Percentiles rank a stretch among this genome's conserved stretches.
Evolutionary conservation across 2,888 invertebrate species (phyloP).

Genomic region (Cremastinae sp.): DNA sequence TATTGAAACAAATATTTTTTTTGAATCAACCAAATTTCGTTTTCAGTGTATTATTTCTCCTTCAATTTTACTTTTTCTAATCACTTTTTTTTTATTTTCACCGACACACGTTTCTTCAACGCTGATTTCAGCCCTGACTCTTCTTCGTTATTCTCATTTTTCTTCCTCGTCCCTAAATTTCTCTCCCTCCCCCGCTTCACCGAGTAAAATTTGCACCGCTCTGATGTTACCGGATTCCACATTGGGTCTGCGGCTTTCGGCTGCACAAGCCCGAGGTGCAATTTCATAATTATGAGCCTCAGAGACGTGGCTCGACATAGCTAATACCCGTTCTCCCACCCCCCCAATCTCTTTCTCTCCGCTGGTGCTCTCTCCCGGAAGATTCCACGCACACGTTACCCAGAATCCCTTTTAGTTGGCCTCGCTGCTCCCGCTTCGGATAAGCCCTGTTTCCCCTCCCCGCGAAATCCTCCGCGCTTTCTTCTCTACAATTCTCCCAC

Average conservation of each 20-base stretch:
- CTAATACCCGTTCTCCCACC: conserved; percentile 27
- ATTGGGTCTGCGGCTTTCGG: conserved; percentile 49
- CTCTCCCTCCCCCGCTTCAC: conserved; percentile 9
- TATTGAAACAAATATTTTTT: no score
- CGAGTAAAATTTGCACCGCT: background rate
- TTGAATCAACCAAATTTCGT: no score
- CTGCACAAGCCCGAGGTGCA: conserved; percentile 52
- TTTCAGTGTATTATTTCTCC: no score
- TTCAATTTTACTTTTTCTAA: no score
- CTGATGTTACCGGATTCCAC: conserved; percentile 36
- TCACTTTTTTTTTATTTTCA: no score
- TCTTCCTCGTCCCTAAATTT: conserved; percentile 14
- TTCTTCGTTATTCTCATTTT: conserved; percentile 16
- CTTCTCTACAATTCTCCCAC: conserved; percentile 28
- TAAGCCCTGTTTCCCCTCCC: conserved; percentile 20
- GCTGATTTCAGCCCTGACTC: no score
- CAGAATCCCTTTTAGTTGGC: conserved; percentile 7
- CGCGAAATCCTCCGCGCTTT: conserved; percentile 1
- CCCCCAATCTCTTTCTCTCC: background rate
- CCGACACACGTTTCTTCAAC: no score
- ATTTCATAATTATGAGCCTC: conserved; percentile 59
- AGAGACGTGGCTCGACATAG: conserved; percentile 45
- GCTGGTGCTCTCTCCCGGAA: conserved; percentile 59
- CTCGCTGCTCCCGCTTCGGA: conserved; percentile 52
- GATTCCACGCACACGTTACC: conserved; percentile 26